phyloP scores from a whole-genome alignment of 2,113 vertebrate species.

The Lophochroa leadbeateri region DNA sequence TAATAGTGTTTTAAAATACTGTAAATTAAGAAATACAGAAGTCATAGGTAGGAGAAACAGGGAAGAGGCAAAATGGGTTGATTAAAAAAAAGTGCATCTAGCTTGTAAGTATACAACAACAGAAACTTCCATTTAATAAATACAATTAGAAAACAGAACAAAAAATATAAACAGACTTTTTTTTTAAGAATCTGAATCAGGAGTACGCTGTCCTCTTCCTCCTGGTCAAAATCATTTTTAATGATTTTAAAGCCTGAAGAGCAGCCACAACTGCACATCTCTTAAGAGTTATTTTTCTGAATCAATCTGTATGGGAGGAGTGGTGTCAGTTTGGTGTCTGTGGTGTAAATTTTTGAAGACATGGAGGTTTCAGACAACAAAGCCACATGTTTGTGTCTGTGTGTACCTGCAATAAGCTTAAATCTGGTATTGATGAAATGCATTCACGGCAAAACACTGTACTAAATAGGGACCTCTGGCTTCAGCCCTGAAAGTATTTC shows the following conservation, averaged over 20 bases:
- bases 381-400: rapidly evolving
- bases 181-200: not conserved
- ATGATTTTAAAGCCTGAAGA: not conserved
- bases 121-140: not conserved
- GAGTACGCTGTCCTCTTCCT: rapidly evolving
- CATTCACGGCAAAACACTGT: not conserved
- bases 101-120: not conserved
- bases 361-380: rapidly evolving
- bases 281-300: not conserved
- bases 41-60: not conserved
- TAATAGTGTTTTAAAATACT: not conserved
- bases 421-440: not conserved
- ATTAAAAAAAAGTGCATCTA: not conserved
- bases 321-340: too few species aligned
- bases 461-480: not conserved
- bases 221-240: not conserved
- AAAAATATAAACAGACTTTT: not conserved
- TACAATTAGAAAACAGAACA: not conserved
- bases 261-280: rapidly evolving
- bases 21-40: not conserved
- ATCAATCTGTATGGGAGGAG: rapidly evolving
- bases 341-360: not conserved
- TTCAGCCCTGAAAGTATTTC: not conserved
- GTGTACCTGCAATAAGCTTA: not conserved
- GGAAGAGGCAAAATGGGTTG: not conserved